phyloP scores from a whole-genome alignment of 2,797 vertebrate genomes.

The Anableps anableps region DNA sequence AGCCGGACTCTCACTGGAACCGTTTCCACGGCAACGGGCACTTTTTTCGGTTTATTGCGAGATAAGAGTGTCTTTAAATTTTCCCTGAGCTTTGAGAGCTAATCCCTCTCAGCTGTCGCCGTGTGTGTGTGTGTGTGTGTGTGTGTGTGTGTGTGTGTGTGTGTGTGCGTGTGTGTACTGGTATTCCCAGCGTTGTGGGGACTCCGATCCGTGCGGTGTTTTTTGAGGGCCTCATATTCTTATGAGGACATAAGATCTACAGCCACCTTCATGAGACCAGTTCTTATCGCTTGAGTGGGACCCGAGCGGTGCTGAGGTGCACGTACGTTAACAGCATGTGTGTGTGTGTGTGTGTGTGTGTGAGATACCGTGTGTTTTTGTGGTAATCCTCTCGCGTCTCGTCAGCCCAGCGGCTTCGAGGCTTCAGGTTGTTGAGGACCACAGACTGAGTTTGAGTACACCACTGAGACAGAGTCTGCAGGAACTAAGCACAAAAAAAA shows the following conservation, averaged over 20 bases:
- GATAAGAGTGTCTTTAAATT: slow-evolving; percentile 7
- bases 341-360: slow-evolving; percentile 11
- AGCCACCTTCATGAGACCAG: too few relatives aligned
- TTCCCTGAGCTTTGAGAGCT: neutral
- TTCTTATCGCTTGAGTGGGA: too few relatives aligned
- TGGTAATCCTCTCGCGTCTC: slow-evolving; percentile 91
- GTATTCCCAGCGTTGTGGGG: too few relatives aligned
- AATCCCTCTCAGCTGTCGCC: neutral
- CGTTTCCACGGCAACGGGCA: slow-evolving; percentile 26
- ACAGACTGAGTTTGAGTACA: slow-evolving; percentile 91
- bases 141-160: neutral
- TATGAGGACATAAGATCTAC: too few relatives aligned
- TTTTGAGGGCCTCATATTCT: too few relatives aligned
- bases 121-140: neutral
- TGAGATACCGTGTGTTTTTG: slow-evolving; percentile 85
- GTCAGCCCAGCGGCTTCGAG: slow-evolving; percentile 83
- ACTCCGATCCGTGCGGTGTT: too few relatives aligned
- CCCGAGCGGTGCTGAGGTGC: too few relatives aligned
- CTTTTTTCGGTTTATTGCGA: neutral
- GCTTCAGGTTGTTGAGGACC: slow-evolving; percentile 89
- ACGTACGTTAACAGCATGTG: slow-evolving; percentile 13
- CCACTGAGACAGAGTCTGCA: slow-evolving; percentile 91
- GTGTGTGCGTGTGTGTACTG: neutral
- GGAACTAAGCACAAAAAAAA: slow-evolving; percentile 78
- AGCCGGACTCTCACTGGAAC: neutral